Percentiles rank a stretch among this genome's conserved stretches.
These are phyloP conservation scores for Coccyzus lansbergi DNA, from an alignment of 2,797 vertebrate species.

Conservation along the genomic window DNA sequence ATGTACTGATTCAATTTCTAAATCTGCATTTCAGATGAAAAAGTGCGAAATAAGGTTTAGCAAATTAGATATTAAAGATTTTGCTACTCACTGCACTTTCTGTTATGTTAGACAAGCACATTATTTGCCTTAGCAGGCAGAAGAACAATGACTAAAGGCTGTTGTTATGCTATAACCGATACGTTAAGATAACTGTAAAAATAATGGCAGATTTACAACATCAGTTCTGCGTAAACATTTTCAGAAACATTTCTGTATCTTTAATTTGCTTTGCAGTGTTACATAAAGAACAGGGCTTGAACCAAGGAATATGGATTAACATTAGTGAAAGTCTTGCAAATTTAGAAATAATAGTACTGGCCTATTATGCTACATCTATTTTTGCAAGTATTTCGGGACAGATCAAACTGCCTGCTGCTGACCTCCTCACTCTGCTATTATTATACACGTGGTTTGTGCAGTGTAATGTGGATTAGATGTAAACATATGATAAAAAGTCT, in stretches of 20 bases:
- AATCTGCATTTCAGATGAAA: conserved; percentile 68
- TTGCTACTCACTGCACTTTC: conserved; percentile 65
- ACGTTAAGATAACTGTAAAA: conserved; percentile 71
- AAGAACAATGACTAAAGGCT: conserved; percentile 67
- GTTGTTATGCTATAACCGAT: conserved; percentile 42
- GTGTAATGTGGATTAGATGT: background rate
- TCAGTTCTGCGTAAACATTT: conserved; percentile 56
- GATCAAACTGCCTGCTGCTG: background rate
- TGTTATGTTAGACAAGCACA: conserved; percentile 59
- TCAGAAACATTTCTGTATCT: conserved; percentile 37
- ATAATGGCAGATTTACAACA: conserved; percentile 65
- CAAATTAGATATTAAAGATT: conserved; percentile 70
- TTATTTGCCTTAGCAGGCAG: conserved; percentile 64
- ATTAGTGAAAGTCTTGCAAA: background rate
- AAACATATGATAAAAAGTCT: background rate
- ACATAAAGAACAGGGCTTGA: background rate
- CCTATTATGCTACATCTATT: rapidly evolving
- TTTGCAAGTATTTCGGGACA: background rate
- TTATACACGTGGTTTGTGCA: background rate
- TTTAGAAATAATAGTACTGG: background rate
- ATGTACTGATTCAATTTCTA: conserved; percentile 28
- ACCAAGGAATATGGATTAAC: background rate
- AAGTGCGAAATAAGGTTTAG: conserved; percentile 59
- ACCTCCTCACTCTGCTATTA: background rate
- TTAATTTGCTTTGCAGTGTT: conserved; percentile 20